Conservation (phyloP, 2,113 vertebrate species). For the Riparia riparia region DNA sequence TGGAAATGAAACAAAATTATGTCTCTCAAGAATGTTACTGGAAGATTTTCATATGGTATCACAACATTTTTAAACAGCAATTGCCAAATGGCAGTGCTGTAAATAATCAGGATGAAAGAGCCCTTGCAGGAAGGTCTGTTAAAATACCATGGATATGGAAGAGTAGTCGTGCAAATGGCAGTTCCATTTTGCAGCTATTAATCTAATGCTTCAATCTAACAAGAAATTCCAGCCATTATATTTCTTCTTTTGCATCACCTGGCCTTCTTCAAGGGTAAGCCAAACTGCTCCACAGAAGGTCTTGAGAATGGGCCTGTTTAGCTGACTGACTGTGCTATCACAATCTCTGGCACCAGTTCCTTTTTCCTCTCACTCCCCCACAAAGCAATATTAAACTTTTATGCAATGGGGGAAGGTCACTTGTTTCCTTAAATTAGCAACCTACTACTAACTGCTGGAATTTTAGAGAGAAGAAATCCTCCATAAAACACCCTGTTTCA, state of each 20-base stretch:
- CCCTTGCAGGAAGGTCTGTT: not conserved
- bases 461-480: not conserved
- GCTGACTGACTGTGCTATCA: not conserved
- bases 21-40: slow-evolving; percentile 21
- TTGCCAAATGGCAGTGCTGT: not conserved
- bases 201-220: not conserved
- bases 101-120: not conserved
- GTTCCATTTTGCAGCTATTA: not conserved
- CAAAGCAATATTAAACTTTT: not conserved
- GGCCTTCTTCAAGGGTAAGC: not conserved
- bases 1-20: not conserved
- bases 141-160: not conserved
- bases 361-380: not conserved
- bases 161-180: not conserved
- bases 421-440: not conserved
- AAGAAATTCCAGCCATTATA: not conserved
- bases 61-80: not conserved
- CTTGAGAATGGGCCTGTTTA: not conserved
- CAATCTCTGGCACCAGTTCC: not conserved
- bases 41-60: not conserved
- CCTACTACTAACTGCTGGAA: not conserved
- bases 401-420: not conserved
- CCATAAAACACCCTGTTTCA: not conserved
- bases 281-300: not conserved
- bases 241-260: not conserved